These are phyloP conservation scores for Bothrops jararaca DNA, from an alignment of 2,113 vertebrate species.

Conservation along the genomic window DNA sequence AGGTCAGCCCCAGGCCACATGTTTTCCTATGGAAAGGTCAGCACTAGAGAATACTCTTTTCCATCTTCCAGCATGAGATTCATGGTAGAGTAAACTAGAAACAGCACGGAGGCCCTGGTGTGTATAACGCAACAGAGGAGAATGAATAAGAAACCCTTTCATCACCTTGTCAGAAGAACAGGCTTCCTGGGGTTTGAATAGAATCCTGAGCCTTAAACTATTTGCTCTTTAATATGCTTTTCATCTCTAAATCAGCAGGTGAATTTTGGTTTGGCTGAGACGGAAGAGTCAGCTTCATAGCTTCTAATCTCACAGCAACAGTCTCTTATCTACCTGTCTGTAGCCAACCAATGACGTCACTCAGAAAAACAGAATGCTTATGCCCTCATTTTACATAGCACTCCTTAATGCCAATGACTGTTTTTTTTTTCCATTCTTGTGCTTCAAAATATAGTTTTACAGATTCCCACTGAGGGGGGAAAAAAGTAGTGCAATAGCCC, in stretches of 20 bases:
- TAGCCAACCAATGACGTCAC: constrained; percentile 13
- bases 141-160: constrained; percentile 64
- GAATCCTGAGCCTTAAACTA: constrained; percentile 60
- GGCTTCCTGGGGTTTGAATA: constrained; percentile 61
- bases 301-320: background rate
- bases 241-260: constrained; percentile 62
- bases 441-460: background rate
- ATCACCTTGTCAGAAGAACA: constrained; percentile 59
- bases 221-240: constrained; percentile 64
- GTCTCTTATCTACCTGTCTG: background rate
- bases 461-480: background rate
- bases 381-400: background rate
- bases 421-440: background rate
- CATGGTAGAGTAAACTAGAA: constrained; percentile 61
- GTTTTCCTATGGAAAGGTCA: constrained; percentile 30
- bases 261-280: constrained; percentile 50
- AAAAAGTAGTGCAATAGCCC: background rate
- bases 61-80: constrained; percentile 40
- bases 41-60: background rate
- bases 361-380: background rate
- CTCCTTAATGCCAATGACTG: background rate
- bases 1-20: background rate
- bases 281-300: constrained; percentile 21
- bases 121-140: constrained; percentile 35
- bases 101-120: constrained; percentile 50